A percentile compares a stretch with the other conserved stretches of the same genome.
These are phyloP conservation scores for Amblyjoppa fuscipennis DNA, from an alignment of 2,888 invertebrate species.

Conservation along the genomic window DNA sequence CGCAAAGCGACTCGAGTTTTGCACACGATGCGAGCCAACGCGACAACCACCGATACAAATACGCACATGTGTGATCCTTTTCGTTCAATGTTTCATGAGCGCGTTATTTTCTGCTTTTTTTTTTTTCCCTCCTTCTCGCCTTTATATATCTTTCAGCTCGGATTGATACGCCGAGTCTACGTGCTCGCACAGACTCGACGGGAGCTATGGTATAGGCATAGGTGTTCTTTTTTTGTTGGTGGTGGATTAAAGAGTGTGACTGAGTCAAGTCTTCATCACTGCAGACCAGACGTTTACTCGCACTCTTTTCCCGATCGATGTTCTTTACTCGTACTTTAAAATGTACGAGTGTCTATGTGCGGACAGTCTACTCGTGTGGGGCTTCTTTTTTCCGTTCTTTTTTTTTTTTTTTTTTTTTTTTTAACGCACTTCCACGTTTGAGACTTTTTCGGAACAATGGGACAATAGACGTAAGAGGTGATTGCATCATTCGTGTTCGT, in stretches of 20 bases:
- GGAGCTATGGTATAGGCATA: neutral
- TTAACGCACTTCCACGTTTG: conserved; percentile 65
- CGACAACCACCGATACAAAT: conserved; percentile 27
- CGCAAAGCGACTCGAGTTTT: neutral
- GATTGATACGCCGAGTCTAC: conserved; percentile 34
- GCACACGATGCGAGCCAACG: neutral
- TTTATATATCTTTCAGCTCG: conserved; percentile 1
- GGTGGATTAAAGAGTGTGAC: conserved; percentile 57
- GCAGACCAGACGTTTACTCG: conserved; percentile 30
- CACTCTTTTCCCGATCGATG: conserved; percentile 4
- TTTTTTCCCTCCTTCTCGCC: conserved; percentile 18
- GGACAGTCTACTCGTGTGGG: conserved; percentile 18
- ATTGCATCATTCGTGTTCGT: conserved; percentile 43
- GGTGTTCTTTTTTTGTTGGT: conserved; percentile 1
- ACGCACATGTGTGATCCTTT: conserved; percentile 26
- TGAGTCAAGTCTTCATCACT: conserved; percentile 53
- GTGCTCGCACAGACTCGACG: conserved; percentile 1
- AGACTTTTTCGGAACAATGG: conserved; percentile 81
- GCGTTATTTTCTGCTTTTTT: neutral
- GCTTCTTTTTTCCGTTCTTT: conserved; percentile 40
- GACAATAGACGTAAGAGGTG: conserved; percentile 67
- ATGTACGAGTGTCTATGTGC: neutral
- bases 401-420: conserved; percentile 5
- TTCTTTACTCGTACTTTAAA: neutral
- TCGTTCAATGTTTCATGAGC: conserved; percentile 48